Conservation (phyloP, 2,113 vertebrate species). For the Ceyx melanurus region DNA sequence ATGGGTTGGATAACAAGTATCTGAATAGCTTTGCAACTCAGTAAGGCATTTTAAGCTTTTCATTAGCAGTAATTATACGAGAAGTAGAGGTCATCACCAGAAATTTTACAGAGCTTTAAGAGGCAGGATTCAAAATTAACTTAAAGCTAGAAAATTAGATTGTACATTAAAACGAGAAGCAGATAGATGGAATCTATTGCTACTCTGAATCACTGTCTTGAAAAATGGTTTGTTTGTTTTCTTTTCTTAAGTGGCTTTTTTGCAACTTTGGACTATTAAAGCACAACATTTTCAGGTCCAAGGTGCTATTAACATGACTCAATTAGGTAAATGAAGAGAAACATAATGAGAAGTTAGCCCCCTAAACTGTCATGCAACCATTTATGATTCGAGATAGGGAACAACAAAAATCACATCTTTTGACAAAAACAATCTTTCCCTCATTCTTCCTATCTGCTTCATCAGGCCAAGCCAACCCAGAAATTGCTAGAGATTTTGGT, state of each 20-base stretch:
- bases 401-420: background rate
- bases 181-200: background rate
- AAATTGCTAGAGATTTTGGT: background rate
- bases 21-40: background rate
- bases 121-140: background rate
- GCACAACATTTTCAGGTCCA: background rate
- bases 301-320: background rate
- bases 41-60: background rate
- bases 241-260: background rate
- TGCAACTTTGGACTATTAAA: background rate
- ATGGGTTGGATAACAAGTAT: background rate
- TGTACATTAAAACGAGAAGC: background rate
- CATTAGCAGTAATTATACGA: background rate
- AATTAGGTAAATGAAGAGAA: background rate
- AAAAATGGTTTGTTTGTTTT: background rate
- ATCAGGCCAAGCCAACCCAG: background rate
- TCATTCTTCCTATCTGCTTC: background rate
- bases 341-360: fast-evolving
- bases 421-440: background rate
- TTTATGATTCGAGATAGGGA: background rate
- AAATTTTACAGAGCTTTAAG: background rate
- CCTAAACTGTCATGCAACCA: background rate
- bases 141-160: background rate
- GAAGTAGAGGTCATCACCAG: background rate
- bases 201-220: background rate